A percentile compares a stretch with the other conserved stretches of the same genome.
Evolutionary conservation across 2,888 invertebrate species (phyloP).

Genomic region (Cordilura impudica): DNA sequence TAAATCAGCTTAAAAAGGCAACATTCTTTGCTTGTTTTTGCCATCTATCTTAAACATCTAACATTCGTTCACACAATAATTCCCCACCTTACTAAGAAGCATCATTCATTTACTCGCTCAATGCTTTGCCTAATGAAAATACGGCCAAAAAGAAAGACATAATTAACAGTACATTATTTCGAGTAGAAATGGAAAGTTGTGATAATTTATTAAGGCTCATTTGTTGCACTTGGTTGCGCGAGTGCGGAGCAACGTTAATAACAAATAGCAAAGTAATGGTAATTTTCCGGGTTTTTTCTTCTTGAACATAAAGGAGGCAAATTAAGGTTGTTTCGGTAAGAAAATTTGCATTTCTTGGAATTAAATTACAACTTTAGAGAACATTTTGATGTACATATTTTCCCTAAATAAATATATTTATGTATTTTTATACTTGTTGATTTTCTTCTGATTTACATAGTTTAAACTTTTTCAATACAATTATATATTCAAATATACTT

Average conservation of each 20-base stretch:
- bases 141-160: constrained; percentile 24
- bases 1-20: too few species aligned
- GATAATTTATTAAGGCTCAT: constrained; percentile 19
- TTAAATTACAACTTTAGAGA: not conserved
- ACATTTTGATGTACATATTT: not conserved
- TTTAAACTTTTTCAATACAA: not conserved
- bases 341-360: not conserved
- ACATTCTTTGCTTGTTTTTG: too few species aligned
- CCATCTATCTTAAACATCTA: too few species aligned
- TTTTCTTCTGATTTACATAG: constrained; percentile 20
- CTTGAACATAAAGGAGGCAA: too few species aligned
- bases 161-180: constrained; percentile 33
- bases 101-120: too few species aligned
- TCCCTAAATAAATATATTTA: not conserved
- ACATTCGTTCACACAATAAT: too few species aligned
- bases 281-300: too few species aligned
- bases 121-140: too few species aligned
- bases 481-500: constrained; percentile 16
- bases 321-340: not conserved
- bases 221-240: too few species aligned
- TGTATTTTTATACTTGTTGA: constrained; percentile 27
- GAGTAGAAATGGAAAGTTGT: not conserved
- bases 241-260: too few species aligned
- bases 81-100: too few species aligned
- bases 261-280: too few species aligned